These are phyloP conservation scores for Epistrophe eligans DNA, from an alignment of 2,888 invertebrate species.

Conservation along the genomic window DNA sequence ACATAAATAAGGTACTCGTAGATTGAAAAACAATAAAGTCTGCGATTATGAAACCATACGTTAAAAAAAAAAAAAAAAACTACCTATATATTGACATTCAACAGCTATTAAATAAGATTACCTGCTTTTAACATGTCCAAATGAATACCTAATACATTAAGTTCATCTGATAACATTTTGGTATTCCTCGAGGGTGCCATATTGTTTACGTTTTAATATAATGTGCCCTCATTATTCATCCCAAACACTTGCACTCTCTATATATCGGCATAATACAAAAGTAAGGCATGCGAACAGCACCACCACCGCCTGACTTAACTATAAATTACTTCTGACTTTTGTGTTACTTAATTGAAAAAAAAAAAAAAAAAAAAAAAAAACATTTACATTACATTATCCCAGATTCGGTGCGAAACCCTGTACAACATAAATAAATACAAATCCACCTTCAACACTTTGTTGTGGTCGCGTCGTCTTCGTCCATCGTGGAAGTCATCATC, in stretches of 20 bases:
- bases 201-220: constrained; percentile 3
- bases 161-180: constrained; percentile 17
- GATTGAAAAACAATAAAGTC: not conserved
- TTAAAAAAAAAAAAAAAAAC: not conserved
- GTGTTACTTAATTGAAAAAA: constrained; percentile 55
- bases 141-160: constrained; percentile 8
- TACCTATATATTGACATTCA: not conserved
- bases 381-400: constrained; percentile 56
- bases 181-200: constrained; percentile 31
- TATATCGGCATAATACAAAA: constrained; percentile 15
- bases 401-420: constrained; percentile 57
- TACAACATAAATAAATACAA: constrained; percentile 45
- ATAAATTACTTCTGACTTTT: constrained; percentile 56
- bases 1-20: not conserved
- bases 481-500: constrained; percentile 28
- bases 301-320: constrained; percentile 58
- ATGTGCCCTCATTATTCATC: constrained; percentile 64
- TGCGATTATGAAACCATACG: not conserved
- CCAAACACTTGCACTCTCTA: constrained; percentile 68
- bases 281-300: constrained; percentile 60
- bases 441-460: constrained; percentile 31
- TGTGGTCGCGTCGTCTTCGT: constrained; percentile 2
- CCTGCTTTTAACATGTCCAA: constrained; percentile 16
- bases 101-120: not conserved
- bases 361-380: constrained; percentile 11